Conservation (phyloP, 2,888 invertebrate genomes). For the Hemicrepidius hirtus region DNA sequence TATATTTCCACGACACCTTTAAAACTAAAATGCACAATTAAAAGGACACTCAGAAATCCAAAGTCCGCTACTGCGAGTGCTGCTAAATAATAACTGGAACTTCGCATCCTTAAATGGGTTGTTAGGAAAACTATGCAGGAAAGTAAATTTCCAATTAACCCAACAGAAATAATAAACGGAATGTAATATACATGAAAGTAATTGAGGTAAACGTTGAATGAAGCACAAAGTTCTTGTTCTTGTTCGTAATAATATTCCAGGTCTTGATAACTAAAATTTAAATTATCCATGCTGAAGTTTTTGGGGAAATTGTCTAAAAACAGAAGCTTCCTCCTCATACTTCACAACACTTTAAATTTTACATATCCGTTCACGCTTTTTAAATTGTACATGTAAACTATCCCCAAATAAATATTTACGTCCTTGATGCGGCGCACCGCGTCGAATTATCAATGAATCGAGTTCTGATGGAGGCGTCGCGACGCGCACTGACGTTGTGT, state of each 20-base stretch:
- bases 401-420: neutral
- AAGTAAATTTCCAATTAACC: slow-evolving; percentile 77
- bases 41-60: slow-evolving; percentile 75
- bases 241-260: slow-evolving; percentile 25
- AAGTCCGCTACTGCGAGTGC: slow-evolving; percentile 78
- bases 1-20: slow-evolving; percentile 72
- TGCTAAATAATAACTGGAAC: slow-evolving; percentile 79
- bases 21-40: slow-evolving; percentile 75
- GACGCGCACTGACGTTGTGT: slow-evolving; percentile 57
- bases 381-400: neutral
- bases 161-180: slow-evolving; percentile 76
- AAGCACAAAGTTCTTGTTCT: slow-evolving; percentile 36
- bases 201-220: slow-evolving; percentile 68
- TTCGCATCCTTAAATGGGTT: slow-evolving; percentile 77
- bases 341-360: neutral
- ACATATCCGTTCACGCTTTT: neutral
- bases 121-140: slow-evolving; percentile 78
- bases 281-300: neutral
- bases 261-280: slow-evolving; percentile 7
- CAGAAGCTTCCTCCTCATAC: neutral
- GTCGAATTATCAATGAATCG: slow-evolving; percentile 8
- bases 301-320: neutral
- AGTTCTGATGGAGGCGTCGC: slow-evolving; percentile 51
- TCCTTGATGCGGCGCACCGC: slow-evolving; percentile 4
- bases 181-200: slow-evolving; percentile 76